phyloP scores from a whole-genome alignment of 2,888 invertebrate species.

The Zootermopsis nevadensis region DNA sequence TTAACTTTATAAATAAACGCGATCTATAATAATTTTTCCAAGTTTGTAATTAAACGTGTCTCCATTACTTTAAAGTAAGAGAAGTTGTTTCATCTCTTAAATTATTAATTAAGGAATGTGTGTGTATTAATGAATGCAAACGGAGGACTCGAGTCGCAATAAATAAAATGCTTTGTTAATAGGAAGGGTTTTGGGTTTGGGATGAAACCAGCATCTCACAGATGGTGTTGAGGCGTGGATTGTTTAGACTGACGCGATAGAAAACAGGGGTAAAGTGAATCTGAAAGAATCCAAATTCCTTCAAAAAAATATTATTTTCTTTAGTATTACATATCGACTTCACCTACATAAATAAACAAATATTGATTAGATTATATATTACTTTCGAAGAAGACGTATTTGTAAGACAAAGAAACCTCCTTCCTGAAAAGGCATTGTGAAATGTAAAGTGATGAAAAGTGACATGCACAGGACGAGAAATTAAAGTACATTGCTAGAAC shows the following conservation, averaged over 20 bases:
- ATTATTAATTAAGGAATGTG: not conserved
- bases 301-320: constrained; percentile 17
- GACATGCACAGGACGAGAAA: constrained; percentile 23
- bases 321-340: constrained; percentile 31
- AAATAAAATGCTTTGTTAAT: constrained; percentile 30
- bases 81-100: not conserved
- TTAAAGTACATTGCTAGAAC: constrained; percentile 35
- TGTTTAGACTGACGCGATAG: constrained; percentile 1
- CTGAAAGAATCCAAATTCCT: constrained; percentile 33
- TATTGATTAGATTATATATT: constrained; percentile 36
- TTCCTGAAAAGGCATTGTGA: constrained; percentile 25
- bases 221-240: not conserved
- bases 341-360: constrained; percentile 30
- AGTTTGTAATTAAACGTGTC: not conserved
- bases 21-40: not conserved
- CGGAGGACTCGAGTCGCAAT: not conserved
- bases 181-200: constrained; percentile 30
- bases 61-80: not conserved
- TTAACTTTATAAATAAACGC: not conserved
- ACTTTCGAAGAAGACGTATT: constrained; percentile 17
- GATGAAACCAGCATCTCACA: constrained; percentile 24
- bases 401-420: constrained; percentile 1
- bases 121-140: not conserved
- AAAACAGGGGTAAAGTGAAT: constrained; percentile 33
- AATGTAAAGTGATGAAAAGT: constrained; percentile 14